Conservation (phyloP, 1,140 invertebrate species). For the Megathymus violae region DNA sequence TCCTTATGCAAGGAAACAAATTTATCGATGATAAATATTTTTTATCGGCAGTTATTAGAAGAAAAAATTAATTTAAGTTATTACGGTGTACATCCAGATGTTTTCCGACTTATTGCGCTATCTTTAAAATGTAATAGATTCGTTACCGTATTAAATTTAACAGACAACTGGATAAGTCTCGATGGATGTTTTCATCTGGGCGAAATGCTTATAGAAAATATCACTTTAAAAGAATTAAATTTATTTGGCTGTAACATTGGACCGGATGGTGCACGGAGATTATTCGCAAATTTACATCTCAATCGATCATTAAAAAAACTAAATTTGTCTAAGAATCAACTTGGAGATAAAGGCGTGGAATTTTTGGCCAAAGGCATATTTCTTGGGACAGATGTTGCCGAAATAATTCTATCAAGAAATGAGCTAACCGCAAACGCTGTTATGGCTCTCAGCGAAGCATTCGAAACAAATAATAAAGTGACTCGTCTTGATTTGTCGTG, state of each 20-base stretch:
- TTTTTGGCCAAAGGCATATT: conserved; percentile 55
- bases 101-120: conserved; percentile 60
- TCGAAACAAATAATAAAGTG: conserved; percentile 65
- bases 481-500: conserved; percentile 75
- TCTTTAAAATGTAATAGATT: conserved; percentile 61
- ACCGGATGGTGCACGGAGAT: conserved; percentile 51
- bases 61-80: conserved; percentile 70
- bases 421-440: conserved; percentile 56
- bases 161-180: conserved; percentile 67
- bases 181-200: conserved; percentile 65
- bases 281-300: conserved; percentile 50
- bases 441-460: conserved; percentile 53
- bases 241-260: conserved; percentile 73
- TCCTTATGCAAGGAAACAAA: conserved; percentile 64
- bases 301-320: conserved; percentile 57
- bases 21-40: conserved; percentile 59
- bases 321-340: conserved; percentile 63
- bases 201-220: conserved; percentile 67
- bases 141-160: conserved; percentile 64
- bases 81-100: conserved; percentile 64
- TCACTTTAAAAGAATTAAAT: conserved; percentile 58
- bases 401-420: conserved; percentile 75
- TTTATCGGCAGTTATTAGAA: conserved; percentile 57
- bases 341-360: conserved; percentile 61
- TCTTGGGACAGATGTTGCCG: conserved; percentile 49